These are phyloP conservation scores for Tortrix viridana DNA, from an alignment of 2,888 invertebrate genomes.

Conservation along the genomic window DNA sequence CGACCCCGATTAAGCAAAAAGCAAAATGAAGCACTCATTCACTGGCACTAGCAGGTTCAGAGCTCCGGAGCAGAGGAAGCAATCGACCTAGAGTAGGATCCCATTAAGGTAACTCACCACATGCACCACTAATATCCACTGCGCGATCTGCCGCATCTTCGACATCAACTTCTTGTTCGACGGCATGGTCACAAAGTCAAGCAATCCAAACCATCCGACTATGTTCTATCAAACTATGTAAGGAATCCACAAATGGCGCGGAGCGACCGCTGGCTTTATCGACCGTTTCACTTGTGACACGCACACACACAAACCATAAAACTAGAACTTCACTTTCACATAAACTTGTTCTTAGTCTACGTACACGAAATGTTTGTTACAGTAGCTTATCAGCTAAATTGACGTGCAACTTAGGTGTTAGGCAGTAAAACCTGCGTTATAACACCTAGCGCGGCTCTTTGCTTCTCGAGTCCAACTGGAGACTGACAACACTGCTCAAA, in stretches of 20 bases:
- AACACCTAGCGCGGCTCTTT: conserved; percentile 74
- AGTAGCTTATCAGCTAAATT: conserved; percentile 62
- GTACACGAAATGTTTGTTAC: conserved; percentile 58
- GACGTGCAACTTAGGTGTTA: conserved; percentile 66
- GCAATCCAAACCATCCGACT: conserved; percentile 32
- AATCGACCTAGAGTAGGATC: conserved; percentile 23
- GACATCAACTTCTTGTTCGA: conserved; percentile 77
- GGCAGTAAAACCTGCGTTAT: conserved; percentile 77
- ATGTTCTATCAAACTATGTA: conserved; percentile 55
- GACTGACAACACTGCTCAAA: conserved; percentile 84
- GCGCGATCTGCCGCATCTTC: conserved; percentile 76
- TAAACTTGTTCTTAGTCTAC: conserved; percentile 65
- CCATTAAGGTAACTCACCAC: conserved; percentile 67
- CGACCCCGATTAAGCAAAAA: too few relatives aligned
- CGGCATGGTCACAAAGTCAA: conserved; percentile 67
- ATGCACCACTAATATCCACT: conserved; percentile 78
- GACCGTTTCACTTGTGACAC: conserved; percentile 80
- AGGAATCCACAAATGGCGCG: conserved; percentile 77
- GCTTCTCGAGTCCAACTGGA: conserved; percentile 80
- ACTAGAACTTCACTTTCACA: conserved; percentile 80
- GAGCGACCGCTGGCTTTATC: conserved; percentile 76
- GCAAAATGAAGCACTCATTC: too few relatives aligned
- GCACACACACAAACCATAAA: conserved; percentile 70
- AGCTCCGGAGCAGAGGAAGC: conserved; percentile 25
- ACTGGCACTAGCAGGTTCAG: background rate